Evolutionary conservation across 2,797 vertebrate genomes (phyloP).

Genomic region (Enteromius afrohamiltoni): DNA sequence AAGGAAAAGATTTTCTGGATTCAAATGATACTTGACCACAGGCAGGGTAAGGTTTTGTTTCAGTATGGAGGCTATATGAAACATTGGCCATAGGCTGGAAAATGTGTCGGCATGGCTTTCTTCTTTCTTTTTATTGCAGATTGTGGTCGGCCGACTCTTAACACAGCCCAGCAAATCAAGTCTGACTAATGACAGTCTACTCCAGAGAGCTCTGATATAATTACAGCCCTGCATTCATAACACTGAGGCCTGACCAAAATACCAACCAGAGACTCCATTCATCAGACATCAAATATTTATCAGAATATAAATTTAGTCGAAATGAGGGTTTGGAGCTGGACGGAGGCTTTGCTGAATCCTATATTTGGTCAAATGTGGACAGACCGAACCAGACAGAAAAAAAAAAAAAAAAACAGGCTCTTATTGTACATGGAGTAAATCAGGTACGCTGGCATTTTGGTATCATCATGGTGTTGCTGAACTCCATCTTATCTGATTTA

Average conservation of each 20-base stretch:
- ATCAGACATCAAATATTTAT: slow-evolving; percentile 61
- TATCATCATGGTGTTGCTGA: not conserved
- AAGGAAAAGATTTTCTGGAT: not conserved
- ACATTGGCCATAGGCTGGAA: slow-evolving; percentile 25
- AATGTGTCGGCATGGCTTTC: slow-evolving; percentile 20
- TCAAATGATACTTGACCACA: slow-evolving; percentile 1
- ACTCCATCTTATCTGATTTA: too few relatives aligned
- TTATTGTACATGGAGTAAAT: slow-evolving; percentile 9
- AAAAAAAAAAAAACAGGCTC: not conserved
- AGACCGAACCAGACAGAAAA: slow-evolving; percentile 14
- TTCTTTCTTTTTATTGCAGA: slow-evolving; percentile 33
- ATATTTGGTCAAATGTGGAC: slow-evolving; percentile 38
- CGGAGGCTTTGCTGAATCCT: slow-evolving; percentile 21
- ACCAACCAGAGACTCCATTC: slow-evolving; percentile 46
- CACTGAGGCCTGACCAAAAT: slow-evolving; percentile 21
- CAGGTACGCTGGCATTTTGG: slow-evolving; percentile 24
- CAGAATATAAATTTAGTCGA: slow-evolving; percentile 48
- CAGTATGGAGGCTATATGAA: not conserved
- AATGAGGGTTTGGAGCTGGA: slow-evolving; percentile 49
- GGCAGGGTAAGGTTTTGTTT: not conserved
- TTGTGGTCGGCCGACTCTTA: slow-evolving; percentile 24
- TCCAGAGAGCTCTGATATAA: slow-evolving; percentile 38
- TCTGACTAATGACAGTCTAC: slow-evolving; percentile 42
- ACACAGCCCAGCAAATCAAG: slow-evolving; percentile 47
- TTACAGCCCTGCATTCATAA: slow-evolving; percentile 44